A percentile compares a stretch with the other conserved stretches of the same genome.
These are phyloP conservation scores for Miichthys miiuy DNA, from an alignment of 2,797 vertebrate genomes.

Conservation along the genomic window DNA sequence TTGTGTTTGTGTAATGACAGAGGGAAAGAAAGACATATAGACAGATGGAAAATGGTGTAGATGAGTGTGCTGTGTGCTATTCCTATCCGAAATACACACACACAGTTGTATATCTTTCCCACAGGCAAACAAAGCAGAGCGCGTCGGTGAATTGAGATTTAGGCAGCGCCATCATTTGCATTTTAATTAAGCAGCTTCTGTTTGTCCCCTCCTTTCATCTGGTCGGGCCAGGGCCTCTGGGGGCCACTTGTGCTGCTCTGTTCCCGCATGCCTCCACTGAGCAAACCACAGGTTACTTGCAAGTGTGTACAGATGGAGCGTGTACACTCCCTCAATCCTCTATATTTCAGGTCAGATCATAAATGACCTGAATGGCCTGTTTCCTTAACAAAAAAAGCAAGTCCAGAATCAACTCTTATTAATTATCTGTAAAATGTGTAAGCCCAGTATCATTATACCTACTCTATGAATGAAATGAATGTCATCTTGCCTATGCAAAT, in stretches of 20 bases:
- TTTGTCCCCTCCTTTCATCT: slow-evolving; percentile 57
- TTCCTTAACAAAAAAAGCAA: neutral
- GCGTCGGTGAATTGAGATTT: slow-evolving; percentile 50
- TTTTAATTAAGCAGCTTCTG: slow-evolving; percentile 82
- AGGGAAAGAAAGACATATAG: slow-evolving; percentile 13
- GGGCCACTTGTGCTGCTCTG: slow-evolving; percentile 66
- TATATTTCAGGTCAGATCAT: slow-evolving; percentile 8
- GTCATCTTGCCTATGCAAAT: neutral
- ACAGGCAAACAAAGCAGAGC: slow-evolving; percentile 62
- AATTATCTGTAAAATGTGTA: neutral
- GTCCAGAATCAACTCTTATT: neutral
- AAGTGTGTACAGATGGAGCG: neutral
- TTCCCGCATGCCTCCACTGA: slow-evolving; percentile 63
- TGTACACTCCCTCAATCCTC: neutral
- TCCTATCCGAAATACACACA: slow-evolving; percentile 18
- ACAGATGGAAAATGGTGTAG: slow-evolving; percentile 17
- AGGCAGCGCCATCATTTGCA: slow-evolving; percentile 76
- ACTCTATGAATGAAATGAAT: neutral
- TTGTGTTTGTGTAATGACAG: slow-evolving; percentile 7
- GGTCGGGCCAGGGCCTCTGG: slow-evolving; percentile 54
- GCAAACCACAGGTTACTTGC: slow-evolving; percentile 53
- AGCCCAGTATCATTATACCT: too few species aligned
- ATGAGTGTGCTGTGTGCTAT: slow-evolving; percentile 13
- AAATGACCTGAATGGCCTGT: neutral
- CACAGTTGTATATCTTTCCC: slow-evolving; percentile 36